phyloP scores from a whole-genome alignment of 2,888 invertebrate genomes.

The Mactromeris polynyma region DNA sequence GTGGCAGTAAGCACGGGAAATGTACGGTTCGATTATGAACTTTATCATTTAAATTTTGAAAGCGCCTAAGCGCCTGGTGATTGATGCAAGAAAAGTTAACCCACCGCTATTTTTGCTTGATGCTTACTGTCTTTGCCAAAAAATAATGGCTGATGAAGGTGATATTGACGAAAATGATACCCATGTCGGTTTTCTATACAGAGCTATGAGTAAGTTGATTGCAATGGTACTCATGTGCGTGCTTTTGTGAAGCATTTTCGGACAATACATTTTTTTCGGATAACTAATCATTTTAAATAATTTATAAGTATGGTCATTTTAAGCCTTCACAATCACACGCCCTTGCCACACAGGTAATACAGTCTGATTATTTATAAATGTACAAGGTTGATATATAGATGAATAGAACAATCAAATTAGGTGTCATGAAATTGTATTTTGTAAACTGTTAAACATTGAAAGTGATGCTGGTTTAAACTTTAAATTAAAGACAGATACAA shows the following conservation, averaged over 20 bases:
- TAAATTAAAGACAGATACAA: too few relatives aligned
- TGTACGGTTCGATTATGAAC: too few relatives aligned
- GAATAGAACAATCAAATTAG: too few relatives aligned
- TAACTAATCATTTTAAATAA: not conserved
- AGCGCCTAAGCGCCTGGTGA: not conserved
- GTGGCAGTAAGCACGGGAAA: too few relatives aligned
- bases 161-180: conserved; percentile 68
- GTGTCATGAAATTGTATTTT: too few relatives aligned
- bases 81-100: not conserved
- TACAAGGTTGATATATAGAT: too few relatives aligned
- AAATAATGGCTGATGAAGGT: conserved; percentile 34
- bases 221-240: not conserved
- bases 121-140: not conserved
- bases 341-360: too few relatives aligned
- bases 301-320: too few relatives aligned
- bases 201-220: conserved; percentile 79
- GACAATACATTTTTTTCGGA: not conserved
- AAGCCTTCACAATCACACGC: too few relatives aligned
- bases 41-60: not conserved
- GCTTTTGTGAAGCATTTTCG: not conserved
- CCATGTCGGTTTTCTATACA: conserved; percentile 83
- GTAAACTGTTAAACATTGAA: too few relatives aligned
- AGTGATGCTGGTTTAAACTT: too few relatives aligned
- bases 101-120: not conserved
- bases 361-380: too few relatives aligned